Base-by-base conservation (phyloP, 2,113 vertebrate genomes). In the Pseudorectes ferrugineus region DNA sequence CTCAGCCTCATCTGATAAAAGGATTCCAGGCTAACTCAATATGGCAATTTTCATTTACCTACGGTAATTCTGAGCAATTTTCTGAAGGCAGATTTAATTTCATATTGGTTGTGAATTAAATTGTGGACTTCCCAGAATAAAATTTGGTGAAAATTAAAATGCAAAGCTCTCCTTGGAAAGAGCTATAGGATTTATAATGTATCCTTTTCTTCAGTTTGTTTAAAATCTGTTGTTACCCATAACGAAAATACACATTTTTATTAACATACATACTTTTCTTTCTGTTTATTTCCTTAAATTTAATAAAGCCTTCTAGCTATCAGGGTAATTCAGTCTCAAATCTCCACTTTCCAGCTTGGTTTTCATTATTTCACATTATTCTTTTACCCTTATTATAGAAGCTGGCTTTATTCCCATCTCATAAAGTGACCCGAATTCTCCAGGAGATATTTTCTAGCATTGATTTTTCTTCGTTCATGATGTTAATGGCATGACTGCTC, bases 331-430 rank as follows among this genome's bases (percentile, higher is more conserved):
- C 63, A 74, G 57, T 49, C 65, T 93, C 68, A 90, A 52, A 92
- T 88, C 40, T 93, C 46, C 20, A 57, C 40, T 79, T 95, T 77
- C 78, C 17, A 8, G 31, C 61, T 58, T 4, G 4, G 63, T 88
- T 95, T 93, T 93, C 92, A 92, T 95, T 88, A 90, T 80, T 96
- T 79, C 93, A 63, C 43, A 33, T 84, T 24, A 84, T 92, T 92
- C 57, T 88, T 93, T 84, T 83, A 74, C 65, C 46, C 68, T 78
- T 88, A 72, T 80, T 92, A 85, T 40, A 42, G 40, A 81, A 84
- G 36, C 48, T 93, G 90, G 92, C 94, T 96, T 95, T 94, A 83
- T 94, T 93, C 75, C 92, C 94, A 94, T 77, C 85, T 71, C 72
- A 86, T 93, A 94, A 92, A 93, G 49, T 84, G 71, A 88, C 85